phyloP scores from a whole-genome alignment of 2,888 invertebrate genomes.

The Bombyx huttoni region DNA sequence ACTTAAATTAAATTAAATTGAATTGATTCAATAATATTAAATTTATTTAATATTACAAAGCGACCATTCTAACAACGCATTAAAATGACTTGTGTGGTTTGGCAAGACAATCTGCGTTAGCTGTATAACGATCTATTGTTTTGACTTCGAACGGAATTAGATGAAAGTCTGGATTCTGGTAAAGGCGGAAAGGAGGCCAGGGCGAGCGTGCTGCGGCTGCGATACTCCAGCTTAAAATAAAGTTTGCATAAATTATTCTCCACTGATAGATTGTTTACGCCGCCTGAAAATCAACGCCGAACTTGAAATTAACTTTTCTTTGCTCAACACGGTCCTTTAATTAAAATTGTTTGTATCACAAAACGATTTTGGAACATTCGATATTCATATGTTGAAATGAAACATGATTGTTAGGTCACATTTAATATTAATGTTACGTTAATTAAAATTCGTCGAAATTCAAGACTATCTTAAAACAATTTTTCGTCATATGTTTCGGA shows the following conservation, averaged over 20 bases:
- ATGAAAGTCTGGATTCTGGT: conserved; percentile 7
- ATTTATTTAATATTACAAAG: too few relatives aligned
- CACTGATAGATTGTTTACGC: conserved; percentile 19
- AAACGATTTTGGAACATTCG: too few relatives aligned
- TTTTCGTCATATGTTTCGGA: too few relatives aligned
- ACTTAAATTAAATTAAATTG: too few relatives aligned
- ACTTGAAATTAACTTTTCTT: conserved; percentile 15
- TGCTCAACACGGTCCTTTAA: conserved; percentile 13
- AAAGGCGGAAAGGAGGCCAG: neutral
- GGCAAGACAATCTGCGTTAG: conserved; percentile 1
- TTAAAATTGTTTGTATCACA: conserved; percentile 11
- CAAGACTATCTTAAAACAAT: too few relatives aligned
- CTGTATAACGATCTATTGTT: conserved; percentile 5
- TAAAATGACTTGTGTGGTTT: conserved; percentile 1
- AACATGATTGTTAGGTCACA: too few relatives aligned
- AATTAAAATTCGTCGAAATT: too few relatives aligned
- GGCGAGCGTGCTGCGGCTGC: conserved; percentile 6
- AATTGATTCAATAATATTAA: too few relatives aligned
- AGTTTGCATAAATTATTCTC: conserved; percentile 14
- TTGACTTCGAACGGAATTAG: conserved; percentile 5
- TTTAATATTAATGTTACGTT: too few relatives aligned
- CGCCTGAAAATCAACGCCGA: conserved; percentile 15
- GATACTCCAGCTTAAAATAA: conserved; percentile 11
- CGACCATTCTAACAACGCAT: neutral
- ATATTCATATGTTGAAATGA: too few relatives aligned